These are phyloP conservation scores for Podotricha telesiphe DNA, from an alignment of 2,888 invertebrate genomes.

Conservation along the genomic window DNA sequence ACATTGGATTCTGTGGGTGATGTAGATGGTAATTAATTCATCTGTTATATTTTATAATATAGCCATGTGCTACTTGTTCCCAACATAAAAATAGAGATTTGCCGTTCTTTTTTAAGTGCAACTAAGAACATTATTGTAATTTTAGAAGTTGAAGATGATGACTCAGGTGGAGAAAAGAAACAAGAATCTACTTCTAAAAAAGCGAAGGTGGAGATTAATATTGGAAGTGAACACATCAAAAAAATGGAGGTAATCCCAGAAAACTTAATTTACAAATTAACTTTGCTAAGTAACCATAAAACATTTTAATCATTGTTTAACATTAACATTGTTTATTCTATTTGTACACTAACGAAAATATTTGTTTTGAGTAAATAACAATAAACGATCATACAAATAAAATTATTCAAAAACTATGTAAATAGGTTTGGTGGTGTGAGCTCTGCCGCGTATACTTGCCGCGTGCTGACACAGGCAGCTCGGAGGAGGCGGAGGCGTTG, in stretches of 20 bases:
- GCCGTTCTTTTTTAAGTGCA: slow-evolving; percentile 46
- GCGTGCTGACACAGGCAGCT: slow-evolving; percentile 74
- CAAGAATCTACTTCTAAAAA: slow-evolving; percentile 81
- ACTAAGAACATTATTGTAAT: slow-evolving; percentile 26
- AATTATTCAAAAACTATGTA: too few species aligned
- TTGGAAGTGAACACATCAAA: slow-evolving; percentile 90
- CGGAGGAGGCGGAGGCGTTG: slow-evolving; percentile 84
- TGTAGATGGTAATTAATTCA: slow-evolving; percentile 85
- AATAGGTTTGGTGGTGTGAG: slow-evolving; percentile 88
- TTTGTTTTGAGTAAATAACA: too few species aligned
- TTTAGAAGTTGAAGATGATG: slow-evolving; percentile 84
- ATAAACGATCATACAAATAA: too few species aligned
- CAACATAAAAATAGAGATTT: slow-evolving; percentile 13
- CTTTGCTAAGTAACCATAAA: too few species aligned
- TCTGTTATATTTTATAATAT: not conserved
- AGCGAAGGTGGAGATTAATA: slow-evolving; percentile 87
- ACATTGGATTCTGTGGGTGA: slow-evolving; percentile 95
- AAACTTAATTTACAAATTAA: not conserved
- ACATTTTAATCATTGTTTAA: too few species aligned
- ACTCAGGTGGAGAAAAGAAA: slow-evolving; percentile 83
- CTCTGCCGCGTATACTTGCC: slow-evolving; percentile 90
- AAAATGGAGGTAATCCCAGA: slow-evolving; percentile 85
- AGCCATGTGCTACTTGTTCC: not conserved
- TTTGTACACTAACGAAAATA: too few species aligned
- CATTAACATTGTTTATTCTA: too few species aligned